Evolutionary conservation across 1,140 invertebrate species (phyloP), one percentile per base, ranked within the genome.

Genomic region (Papilio glaucus): DNA sequence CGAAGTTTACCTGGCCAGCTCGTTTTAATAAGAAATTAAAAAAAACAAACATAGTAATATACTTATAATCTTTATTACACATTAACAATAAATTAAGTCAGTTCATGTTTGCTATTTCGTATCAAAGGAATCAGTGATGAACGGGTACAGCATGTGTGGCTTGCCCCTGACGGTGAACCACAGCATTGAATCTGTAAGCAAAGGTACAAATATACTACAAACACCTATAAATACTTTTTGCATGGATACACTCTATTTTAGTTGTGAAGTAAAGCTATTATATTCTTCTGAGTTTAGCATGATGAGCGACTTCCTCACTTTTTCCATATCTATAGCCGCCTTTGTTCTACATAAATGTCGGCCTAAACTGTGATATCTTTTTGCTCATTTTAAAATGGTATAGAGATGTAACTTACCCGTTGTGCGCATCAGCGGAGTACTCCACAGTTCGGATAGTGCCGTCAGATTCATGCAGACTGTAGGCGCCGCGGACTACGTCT

Each of bases 401-500:
- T 33, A 33, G 29, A 33, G 6, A 21, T 1, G 5, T 41, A 4
- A 41, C 39, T 6, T 76, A 93, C 76, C 93, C 93, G 68, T 82
- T 85, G 45, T 91, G 85, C 68, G 88, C 84, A 67, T 94, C 93
- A 65, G 93, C 29, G 6, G 29, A 3, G 29, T 33, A 33, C 29
- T 33, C 29, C 29, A 33, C 29, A 33, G 29, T 33, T 57, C 94
- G 91, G 39, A 93, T 78, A 3, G 90, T 92, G 10, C 94, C 94
- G 75, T 95, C 94, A 18, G 94, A 87, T 73, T 94, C 93, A 33
- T 94, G 90, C 33, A 94, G 86, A 9, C 90, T 90, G 80, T 94
- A 95, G 45, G 88, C 89, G 15, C 94, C 94, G 79, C 93, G 91
- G 60, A 95, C 94, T 6, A 92, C 85, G 80, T 95, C 94, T 12